A percentile compares a stretch with the other conserved stretches of the same genome.
Evolutionary conservation across 1,140 invertebrate species (phyloP).

Genomic region (Dysdera silvatica): DNA sequence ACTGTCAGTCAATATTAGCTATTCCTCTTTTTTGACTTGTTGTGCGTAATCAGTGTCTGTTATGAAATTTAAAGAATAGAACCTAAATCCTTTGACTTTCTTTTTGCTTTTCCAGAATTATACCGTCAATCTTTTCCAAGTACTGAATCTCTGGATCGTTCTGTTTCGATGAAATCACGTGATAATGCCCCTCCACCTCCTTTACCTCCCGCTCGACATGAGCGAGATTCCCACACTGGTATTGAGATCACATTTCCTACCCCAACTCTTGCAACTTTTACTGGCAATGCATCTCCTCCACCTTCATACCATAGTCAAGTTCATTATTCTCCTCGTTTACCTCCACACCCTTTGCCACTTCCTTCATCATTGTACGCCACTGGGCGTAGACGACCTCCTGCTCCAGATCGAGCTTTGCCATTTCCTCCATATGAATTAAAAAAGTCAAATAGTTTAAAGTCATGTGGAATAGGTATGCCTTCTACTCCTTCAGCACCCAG

Average conservation of each 20-base stretch:
- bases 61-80: not conserved
- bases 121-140: conserved; percentile 43
- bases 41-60: not conserved
- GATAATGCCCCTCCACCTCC: conserved; percentile 20
- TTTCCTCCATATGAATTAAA: conserved; percentile 39
- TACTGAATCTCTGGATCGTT: conserved; percentile 41
- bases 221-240: conserved; percentile 23
- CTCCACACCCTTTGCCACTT: conserved; percentile 21
- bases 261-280: conserved; percentile 29
- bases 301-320: conserved; percentile 33
- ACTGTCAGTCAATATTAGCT: no score
- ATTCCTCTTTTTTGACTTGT: no score
- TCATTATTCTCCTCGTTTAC: conserved; percentile 31
- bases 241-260: conserved; percentile 29
- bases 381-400: conserved; percentile 30
- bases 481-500: conserved; percentile 28
- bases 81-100: not conserved
- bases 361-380: conserved; percentile 30
- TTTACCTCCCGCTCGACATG: conserved; percentile 25
- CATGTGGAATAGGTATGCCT: conserved; percentile 28
- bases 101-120: conserved; percentile 39
- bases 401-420: conserved; percentile 20
- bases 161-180: conserved; percentile 30
- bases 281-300: conserved; percentile 31
- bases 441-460: conserved; percentile 44